Evolutionary conservation across 1,140 invertebrate species (phyloP).

Genomic region (Antheraea mylitta): DNA sequence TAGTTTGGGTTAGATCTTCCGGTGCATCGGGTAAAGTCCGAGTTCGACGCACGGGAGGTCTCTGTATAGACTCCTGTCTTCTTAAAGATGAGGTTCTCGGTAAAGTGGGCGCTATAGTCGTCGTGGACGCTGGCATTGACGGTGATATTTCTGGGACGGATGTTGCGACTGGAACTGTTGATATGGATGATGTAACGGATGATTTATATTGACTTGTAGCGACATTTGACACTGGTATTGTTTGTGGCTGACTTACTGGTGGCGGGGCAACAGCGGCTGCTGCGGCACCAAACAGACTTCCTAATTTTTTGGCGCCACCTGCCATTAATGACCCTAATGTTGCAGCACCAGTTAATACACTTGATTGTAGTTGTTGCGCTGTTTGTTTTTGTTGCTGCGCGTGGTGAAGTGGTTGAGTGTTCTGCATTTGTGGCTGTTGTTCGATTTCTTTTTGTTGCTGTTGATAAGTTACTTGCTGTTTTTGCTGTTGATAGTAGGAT

Average conservation of each 20-base stretch:
- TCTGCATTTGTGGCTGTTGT: constrained; percentile 40
- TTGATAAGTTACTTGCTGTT: constrained; percentile 33
- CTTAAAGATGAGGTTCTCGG: constrained; percentile 62
- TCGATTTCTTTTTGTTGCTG: constrained; percentile 31
- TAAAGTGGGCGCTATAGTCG: constrained; percentile 62
- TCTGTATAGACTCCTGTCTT: constrained; percentile 74
- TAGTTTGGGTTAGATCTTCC: constrained; percentile 59
- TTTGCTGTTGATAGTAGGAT: constrained; percentile 35
- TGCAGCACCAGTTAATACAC: constrained; percentile 69
- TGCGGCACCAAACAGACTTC: constrained; percentile 73
- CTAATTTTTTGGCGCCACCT: constrained; percentile 76
- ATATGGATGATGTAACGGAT: constrained; percentile 66
- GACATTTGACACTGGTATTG: constrained; percentile 33
- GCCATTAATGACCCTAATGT: constrained; percentile 74
- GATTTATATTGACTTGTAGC: constrained; percentile 41
- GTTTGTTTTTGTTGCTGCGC: constrained; percentile 53
- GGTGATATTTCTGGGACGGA: constrained; percentile 70
- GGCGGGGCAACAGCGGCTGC: constrained; percentile 63
- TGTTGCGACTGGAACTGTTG: constrained; percentile 57
- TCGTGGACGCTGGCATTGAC: constrained; percentile 49
- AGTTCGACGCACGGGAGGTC: constrained; percentile 66
- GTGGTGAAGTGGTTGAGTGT: constrained; percentile 48
- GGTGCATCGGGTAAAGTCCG: constrained; percentile 68
- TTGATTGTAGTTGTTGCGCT: constrained; percentile 63
- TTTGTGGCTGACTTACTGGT: constrained; percentile 39